Base-by-base conservation (phyloP, 2,888 invertebrate genomes). In the Parnassius orleans region DNA sequence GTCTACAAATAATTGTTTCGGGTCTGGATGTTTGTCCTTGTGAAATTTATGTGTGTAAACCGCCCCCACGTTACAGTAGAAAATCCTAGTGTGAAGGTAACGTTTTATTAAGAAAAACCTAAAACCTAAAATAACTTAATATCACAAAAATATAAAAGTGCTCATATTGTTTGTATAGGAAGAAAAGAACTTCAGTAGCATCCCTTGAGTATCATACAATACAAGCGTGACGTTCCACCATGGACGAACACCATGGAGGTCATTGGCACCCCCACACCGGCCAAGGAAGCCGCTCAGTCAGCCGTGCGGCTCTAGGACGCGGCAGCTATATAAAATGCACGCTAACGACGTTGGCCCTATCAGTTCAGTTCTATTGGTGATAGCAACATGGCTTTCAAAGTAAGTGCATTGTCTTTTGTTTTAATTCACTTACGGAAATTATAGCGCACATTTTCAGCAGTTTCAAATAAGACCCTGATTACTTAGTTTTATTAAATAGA, bases 281-380 rank as follows among this genome's bases (percentile, higher is more conserved):
- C 52, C 52, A 79, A 81, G 80, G 77, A 75, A 79, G 68, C 60
- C 63, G 61, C 65, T 69, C 84, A 86, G 81, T 68, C 84, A 86
- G 81, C 82, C 90, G 81, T 86, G 76, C 15, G 72, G 63, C 71
- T 84, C 82, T 84, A 85, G 86, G 87, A 87, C 87, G 73, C 77
- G 15, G 24, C 57, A 53, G 51, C 64, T 69, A 80, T 89, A 89
- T 88, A 88, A 77, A 88, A 76, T 77, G 69, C 65, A 53, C 54
- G 72, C 67, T 62, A 64, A 57, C 62, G 61, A 52, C 57, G 48
- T 15, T n/a, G 56, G 48, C 50, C n/a, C n/a, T 54, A 60, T 63
- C 69, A 72, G 68, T 69, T 61, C 63, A 44, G 67, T 61, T 55
- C 61, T 58, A 58, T 53, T 54, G 63, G 65, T 53, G 60, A 61